phyloP scores from a whole-genome alignment of 1,140 invertebrate genomes.

The Camponotus pennsylvanicus region DNA sequence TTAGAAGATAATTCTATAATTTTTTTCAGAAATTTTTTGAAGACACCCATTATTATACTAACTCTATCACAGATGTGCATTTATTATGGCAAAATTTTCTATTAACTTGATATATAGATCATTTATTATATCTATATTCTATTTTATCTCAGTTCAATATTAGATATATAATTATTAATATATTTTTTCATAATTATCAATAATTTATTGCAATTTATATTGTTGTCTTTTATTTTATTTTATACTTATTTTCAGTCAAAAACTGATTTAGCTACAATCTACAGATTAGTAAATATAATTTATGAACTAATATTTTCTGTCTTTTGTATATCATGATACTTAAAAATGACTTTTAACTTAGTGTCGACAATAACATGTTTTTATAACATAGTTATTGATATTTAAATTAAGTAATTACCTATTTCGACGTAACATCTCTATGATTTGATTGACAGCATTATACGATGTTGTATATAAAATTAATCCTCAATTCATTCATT shows the following conservation, averaged over 20 bases:
- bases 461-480: constrained; percentile 16
- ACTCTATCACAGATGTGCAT: background rate
- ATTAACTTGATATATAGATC: background rate
- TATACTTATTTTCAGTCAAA: background rate
- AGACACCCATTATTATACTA: background rate
- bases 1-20: constrained; percentile 4
- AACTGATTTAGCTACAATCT: too few species aligned
- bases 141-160: background rate
- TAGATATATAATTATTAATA: background rate
- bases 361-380: constrained; percentile 4
- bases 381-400: constrained; percentile 6
- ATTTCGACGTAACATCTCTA: constrained; percentile 79
- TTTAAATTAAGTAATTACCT: constrained; percentile 69
- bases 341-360: background rate
- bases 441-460: constrained; percentile 36
- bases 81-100: background rate
- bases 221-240: background rate
- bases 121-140: background rate
- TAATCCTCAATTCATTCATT: background rate
- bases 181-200: background rate
- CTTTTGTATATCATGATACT: background rate
- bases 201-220: background rate
- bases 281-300: background rate
- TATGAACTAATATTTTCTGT: constrained; percentile 2
- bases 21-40: background rate